Percentiles rank a stretch among this genome's conserved stretches.
Evolutionary conservation across 2,888 invertebrate species (phyloP).

Genomic region (Yponomeuta evonymella): DNA sequence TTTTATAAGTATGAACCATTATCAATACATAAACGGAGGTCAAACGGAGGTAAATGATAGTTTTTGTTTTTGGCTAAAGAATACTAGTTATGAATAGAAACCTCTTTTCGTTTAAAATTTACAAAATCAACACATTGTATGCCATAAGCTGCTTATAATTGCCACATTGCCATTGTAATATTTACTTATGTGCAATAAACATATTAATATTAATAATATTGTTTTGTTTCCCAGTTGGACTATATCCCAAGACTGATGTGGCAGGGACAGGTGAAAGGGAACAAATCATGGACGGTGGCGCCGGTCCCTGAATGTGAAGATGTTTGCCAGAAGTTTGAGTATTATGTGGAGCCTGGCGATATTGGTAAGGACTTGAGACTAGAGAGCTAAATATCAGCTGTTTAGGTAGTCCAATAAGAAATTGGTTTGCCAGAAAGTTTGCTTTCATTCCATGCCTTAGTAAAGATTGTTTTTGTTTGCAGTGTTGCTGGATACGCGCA

Average conservation of each 20-base stretch:
- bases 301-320: slow-evolving; percentile 92
- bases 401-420: no score
- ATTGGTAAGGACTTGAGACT: slow-evolving; percentile 76
- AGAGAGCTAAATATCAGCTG: no score
- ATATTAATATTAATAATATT: background rate
- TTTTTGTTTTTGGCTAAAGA: no score
- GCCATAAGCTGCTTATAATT: background rate
- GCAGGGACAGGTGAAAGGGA: slow-evolving; percentile 93
- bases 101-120: background rate
- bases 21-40: no score
- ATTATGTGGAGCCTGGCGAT: slow-evolving; percentile 90
- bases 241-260: slow-evolving; percentile 94
- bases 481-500: slow-evolving; percentile 91
- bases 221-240: slow-evolving; percentile 80
- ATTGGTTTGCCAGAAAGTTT: no score
- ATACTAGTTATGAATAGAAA: no score
- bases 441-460: no score
- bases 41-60: background rate
- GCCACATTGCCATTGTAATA: no score
- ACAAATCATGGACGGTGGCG: slow-evolving; percentile 88
- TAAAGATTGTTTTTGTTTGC: slow-evolving; percentile 20
- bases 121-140: background rate
- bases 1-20: background rate
- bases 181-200: no score
- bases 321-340: slow-evolving; percentile 82